Percentiles rank a stretch among this genome's conserved stretches.
Conservation (phyloP, 1,140 invertebrate genomes). For the Asbolus verrucosus region DNA sequence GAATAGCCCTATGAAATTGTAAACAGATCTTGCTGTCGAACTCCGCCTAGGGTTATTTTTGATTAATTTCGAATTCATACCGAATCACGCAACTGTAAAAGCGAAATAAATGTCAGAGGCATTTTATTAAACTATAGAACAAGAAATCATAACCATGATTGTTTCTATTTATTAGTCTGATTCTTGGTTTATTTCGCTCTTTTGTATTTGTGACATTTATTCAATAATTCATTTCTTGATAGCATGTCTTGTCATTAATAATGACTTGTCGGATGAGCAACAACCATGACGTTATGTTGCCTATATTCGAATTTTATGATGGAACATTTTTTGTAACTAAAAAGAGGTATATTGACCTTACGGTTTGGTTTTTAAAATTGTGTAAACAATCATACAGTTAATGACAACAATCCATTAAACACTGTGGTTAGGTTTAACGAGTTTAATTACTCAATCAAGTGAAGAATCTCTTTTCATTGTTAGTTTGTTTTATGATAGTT, state of each 20-base stretch:
- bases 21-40: slow-evolving; percentile 46
- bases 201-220: slow-evolving; percentile 38
- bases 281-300: background rate
- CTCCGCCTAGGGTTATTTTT: slow-evolving; percentile 53
- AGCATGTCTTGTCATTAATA: slow-evolving; percentile 20
- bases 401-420: no score
- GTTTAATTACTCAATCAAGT: no score
- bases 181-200: slow-evolving; percentile 25
- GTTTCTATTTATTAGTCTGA: slow-evolving; percentile 41
- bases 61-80: slow-evolving; percentile 51
- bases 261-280: background rate
- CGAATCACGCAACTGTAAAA: slow-evolving; percentile 51
- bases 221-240: slow-evolving; percentile 48
- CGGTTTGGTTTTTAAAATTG: no score
- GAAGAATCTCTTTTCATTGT: no score
- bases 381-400: no score
- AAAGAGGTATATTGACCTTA: no score
- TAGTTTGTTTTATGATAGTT: no score
- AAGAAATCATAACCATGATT: slow-evolving; percentile 31
- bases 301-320: no score
- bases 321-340: no score
- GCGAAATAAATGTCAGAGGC: slow-evolving; percentile 53
- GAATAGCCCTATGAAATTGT: slow-evolving; percentile 2
- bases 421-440: no score
- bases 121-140: slow-evolving; percentile 54